These are phyloP conservation scores for Lasioglossum oenotherae DNA, from an alignment of 2,888 invertebrate genomes.

Conservation along the genomic window DNA sequence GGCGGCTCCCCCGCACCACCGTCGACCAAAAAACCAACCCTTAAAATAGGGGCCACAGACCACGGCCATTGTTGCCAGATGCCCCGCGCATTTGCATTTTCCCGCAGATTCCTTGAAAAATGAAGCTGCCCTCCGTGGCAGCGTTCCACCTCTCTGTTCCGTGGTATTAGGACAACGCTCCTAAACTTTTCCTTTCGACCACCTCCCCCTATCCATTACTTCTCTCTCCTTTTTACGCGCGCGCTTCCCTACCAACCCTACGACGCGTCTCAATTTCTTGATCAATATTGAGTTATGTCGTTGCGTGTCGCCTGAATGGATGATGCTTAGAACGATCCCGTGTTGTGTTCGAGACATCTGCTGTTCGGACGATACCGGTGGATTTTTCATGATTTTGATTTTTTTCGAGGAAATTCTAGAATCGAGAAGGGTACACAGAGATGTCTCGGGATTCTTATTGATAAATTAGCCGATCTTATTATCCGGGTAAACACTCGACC, in stretches of 20 bases:
- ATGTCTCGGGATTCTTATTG: conserved; percentile 40
- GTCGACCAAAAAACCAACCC: conserved; percentile 82
- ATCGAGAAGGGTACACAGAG: no score
- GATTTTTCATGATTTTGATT: background rate
- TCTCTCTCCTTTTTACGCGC: conserved; percentile 39
- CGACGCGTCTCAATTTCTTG: conserved; percentile 47
- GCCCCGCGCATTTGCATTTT: conserved; percentile 84
- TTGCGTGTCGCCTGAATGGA: conserved; percentile 17
- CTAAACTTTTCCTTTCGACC: conserved; percentile 46
- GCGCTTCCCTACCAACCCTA: background rate
- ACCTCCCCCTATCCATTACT: conserved; percentile 25
- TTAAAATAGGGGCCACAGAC: conserved; percentile 83
- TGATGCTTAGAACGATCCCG: background rate
- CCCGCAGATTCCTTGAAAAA: conserved; percentile 83
- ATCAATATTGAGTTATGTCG: conserved; percentile 47
- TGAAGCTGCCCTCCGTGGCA: conserved; percentile 75
- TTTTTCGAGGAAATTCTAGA: background rate
- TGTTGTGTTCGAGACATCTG: background rate
- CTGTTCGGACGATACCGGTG: background rate
- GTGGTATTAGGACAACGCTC: conserved; percentile 71
- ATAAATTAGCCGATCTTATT: conserved; percentile 83
- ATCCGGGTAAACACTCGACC: conserved; percentile 78
- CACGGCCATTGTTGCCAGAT: conserved; percentile 85
- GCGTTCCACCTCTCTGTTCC: conserved; percentile 50
- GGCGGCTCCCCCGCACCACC: conserved; percentile 36